Evolutionary conservation across 2,888 invertebrate species (phyloP), one percentile per base, ranked within the genome.

Genomic region (Synergus japonicus): DNA sequence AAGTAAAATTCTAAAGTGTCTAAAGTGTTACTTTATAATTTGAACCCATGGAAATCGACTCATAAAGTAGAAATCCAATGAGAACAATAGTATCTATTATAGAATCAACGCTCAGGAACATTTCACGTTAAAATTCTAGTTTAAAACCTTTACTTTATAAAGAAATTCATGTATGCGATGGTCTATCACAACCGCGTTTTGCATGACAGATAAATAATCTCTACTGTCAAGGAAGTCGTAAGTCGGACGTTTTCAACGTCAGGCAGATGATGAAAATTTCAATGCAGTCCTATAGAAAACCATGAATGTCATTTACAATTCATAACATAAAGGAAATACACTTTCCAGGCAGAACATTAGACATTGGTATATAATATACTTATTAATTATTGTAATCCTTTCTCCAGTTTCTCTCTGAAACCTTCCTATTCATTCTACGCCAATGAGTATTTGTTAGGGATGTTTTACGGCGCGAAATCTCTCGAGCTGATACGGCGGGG

Each of bases 101-200:
- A 18, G 37, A 73, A 73, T 73, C 73, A 73, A 73, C 37, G n/a
- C 37, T 73, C 37, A 73, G 49, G 54, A 54, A 54, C 69, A 49
- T 73, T 73, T 54, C 8, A 73, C 9, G 3, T 37, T 54, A 73
- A 73, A 63, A 73, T 29, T 73, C 9, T 3, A 49, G n/a, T n/a
- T 49, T 37, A 49, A 29, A n/a, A 73, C 54, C 49, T 54, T n/a
- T 49, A 37, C 37, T 73, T 54, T 54, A 54, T 73, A 54, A 54
- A 37, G 49, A 58, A 73, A 73, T 54, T 73, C 73, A 73, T 73
- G 54, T 54, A 73, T 58, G 37, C 73, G 73, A 73, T 73, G n/a
- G 54, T 18, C 54, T 67, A 67, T 67, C 67, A 46, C 67, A 67
- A 46, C 46, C 67, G 44, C 44, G 54, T 73, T 73, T 54, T 54